Evolutionary conservation across 1,140 invertebrate species (phyloP).

Genomic region (Drosophila ananassae): DNA sequence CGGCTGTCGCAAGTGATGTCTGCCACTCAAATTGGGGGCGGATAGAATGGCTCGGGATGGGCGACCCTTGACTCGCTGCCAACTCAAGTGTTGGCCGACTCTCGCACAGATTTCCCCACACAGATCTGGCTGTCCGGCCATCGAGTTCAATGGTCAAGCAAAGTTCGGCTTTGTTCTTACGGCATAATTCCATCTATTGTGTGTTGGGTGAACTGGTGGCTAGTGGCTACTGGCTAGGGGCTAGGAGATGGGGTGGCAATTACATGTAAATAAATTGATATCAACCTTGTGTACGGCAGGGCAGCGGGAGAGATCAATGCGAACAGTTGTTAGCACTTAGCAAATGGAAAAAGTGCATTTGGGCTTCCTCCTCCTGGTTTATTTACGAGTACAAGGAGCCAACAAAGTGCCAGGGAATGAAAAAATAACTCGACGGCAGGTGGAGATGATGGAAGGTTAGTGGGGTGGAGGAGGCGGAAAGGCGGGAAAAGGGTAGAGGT

Average conservation of each 20-base stretch:
- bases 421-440: conserved; percentile 2
- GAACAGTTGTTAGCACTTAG: conserved; percentile 75
- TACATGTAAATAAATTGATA: conserved; percentile 72
- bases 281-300: conserved; percentile 8
- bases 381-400: conserved; percentile 68
- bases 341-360: conserved; percentile 69
- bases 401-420: conserved; percentile 57
- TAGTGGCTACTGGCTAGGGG: not conserved
- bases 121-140: conserved; percentile 22
- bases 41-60: not conserved
- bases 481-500: not conserved
- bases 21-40: conserved; percentile 59
- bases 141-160: conserved; percentile 72
- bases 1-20: conserved; percentile 73
- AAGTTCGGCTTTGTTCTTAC: conserved; percentile 33
- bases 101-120: conserved; percentile 48
- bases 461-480: not conserved
- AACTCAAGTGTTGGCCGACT: conserved; percentile 52
- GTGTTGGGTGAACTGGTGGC: not conserved
- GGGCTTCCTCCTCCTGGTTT: conserved; percentile 62
- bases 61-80: conserved; percentile 60
- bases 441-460: not conserved
- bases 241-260: conserved; percentile 41
- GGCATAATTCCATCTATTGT: conserved; percentile 25
- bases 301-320: conserved; percentile 46